Evolutionary conservation across 2,888 invertebrate genomes (phyloP), one percentile per base, ranked within the genome.

Genomic region (Philhelius pedissequus): DNA sequence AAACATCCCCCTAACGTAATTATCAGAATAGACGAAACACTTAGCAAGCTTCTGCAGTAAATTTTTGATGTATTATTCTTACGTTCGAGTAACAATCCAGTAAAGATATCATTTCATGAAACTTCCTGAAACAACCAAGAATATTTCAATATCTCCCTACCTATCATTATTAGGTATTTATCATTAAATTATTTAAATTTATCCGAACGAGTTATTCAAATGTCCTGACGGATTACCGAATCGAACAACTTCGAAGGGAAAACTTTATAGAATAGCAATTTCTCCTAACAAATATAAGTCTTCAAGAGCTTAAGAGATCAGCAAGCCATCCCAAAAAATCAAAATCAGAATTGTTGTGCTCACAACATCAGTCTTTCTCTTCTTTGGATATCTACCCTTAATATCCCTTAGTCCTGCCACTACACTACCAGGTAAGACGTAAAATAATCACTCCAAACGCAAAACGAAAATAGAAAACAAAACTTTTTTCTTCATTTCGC

Each of bases 221-320:
- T 71, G 71, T 40, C 20, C 52, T 32, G 6, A 11, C 32, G 18
- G n/a, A 18, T 20, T 18, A 13, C 1, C 3, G 52, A 8, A 25
- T 52, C 30, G 15, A 32, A 56, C 50, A 43, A 58, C 66, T 71
- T 30, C 20, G n/a, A 75, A 64, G 27, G 78, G 56, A 74, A 48
- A 83, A 83, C 73, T 83, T 74, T 64, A 54, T 8, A 3, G 11
- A 45, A 78, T 78, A 62, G 56, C 79, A 79, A 69, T 83, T 83
- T 73, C 68, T 79, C 70, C 70, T n/a, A 75, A 75, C 79, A 79
- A 83, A 79, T 83, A 79, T 83, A 79, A 75, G 79, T 35, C 74
- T 83, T 78, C 73, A 78, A 83, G 79, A 83, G 83, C 83, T 83
- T 83, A 79, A 83, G 60, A 79, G 79, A 83, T 83, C 83, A 79